Conservation (phyloP, 2,113 vertebrate species). For the Illadopsis cleaveri region DNA sequence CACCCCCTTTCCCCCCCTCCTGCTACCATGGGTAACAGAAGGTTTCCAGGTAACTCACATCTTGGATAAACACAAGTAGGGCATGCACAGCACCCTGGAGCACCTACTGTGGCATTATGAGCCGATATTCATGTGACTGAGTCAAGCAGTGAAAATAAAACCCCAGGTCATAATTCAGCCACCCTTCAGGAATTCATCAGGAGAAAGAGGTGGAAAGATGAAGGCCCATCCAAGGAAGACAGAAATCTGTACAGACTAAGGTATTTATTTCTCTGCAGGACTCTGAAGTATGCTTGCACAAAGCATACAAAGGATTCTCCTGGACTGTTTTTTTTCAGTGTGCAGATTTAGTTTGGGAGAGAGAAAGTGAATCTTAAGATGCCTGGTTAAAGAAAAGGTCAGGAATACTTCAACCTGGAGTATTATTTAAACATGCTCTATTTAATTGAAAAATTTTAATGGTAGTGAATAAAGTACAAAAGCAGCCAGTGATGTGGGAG, state of each 20-base stretch:
- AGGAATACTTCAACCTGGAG: background rate
- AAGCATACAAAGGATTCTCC: background rate
- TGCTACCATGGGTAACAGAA: background rate
- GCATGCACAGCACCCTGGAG: background rate
- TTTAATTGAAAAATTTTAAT: background rate
- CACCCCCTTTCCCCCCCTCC: rapidly evolving
- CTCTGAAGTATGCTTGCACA: background rate
- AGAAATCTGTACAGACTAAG: background rate
- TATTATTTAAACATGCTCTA: background rate
- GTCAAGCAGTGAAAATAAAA: background rate
- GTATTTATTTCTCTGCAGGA: background rate
- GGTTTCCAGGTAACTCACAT: background rate
- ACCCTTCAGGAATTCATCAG: background rate
- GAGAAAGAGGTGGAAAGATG: background rate
- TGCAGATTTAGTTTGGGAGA: background rate
- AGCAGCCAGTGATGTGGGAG: background rate
- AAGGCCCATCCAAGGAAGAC: background rate
- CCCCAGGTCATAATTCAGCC: background rate
- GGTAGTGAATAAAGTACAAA: background rate
- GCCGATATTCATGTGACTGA: background rate
- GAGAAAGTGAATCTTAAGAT: background rate
- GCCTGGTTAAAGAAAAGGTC: background rate
- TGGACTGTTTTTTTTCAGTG: background rate
- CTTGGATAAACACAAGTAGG: background rate
- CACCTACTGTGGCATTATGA: background rate